Base-by-base conservation (phyloP, 2,888 invertebrate species). In the Heliothis peltigera region DNA sequence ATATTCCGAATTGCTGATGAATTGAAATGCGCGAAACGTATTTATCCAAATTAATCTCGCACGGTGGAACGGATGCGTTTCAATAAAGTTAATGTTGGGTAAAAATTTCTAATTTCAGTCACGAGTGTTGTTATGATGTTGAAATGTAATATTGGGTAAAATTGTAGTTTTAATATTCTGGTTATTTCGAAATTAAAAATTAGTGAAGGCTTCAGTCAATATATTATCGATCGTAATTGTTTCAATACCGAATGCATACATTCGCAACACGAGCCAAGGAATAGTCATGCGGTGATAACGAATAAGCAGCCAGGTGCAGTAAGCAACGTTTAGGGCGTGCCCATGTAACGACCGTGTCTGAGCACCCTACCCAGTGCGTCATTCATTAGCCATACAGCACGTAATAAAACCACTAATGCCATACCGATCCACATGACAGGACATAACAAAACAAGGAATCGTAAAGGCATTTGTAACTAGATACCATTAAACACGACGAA, bases 21-120 rank as follows among this genome's bases (percentile, higher is more conserved):
- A 92, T 91, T 90, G 88, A 90, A 89, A 76, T 84, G 86, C 86
- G 85, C 84, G 83, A 88, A 86, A 84, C 87, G 77, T 89, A 92
- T 92, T 89, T 89, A 89, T 89, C 87, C 87, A 87, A 89, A 90
- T 91, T 88, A 89, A 85, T 79, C 81, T 70, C 77, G 72, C 82
- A 86, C 81, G 83, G 81, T 85, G 82, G 84, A 85, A 85, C 84
- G 81, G 85, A 87, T 76, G 56, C 46, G 56, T 57, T 71, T 54
- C 21, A 76, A 71, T 85, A 82, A 83, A 83, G 73, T 67, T 66
- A 76, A 63, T 66, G 59, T 64, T 68, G 53, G 42, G 28, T 42
- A 48, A 42, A 21, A 35, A 5, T 44, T 39, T 19, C 17, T 44
- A 44, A 58, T 48, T 43, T 28, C 58, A 44, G 47, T 51, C 55